Conservation (phyloP, 2,888 invertebrate genomes). For the Phyto melanocephala region DNA sequence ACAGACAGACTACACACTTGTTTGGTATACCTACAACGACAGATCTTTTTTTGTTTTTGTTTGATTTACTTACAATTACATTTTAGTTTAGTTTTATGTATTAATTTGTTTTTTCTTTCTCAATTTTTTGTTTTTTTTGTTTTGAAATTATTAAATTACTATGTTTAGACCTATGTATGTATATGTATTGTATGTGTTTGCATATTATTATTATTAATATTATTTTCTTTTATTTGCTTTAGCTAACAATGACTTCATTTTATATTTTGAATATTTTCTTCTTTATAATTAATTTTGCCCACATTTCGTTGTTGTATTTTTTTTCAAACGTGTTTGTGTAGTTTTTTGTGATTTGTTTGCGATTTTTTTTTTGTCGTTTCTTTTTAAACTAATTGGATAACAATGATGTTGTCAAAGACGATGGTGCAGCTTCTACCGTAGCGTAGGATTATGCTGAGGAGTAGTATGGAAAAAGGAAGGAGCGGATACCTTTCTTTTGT, state of each 20-base stretch:
- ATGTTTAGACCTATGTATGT: slow-evolving; percentile 25
- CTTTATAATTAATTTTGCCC: slow-evolving; percentile 25
- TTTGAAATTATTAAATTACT: neutral
- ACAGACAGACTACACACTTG: slow-evolving; percentile 7
- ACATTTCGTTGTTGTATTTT: slow-evolving; percentile 53
- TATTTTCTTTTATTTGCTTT: slow-evolving; percentile 9
- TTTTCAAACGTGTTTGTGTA: neutral
- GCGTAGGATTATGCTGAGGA: slow-evolving; percentile 1
- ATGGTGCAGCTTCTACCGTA: neutral
- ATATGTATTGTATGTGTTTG: slow-evolving; percentile 24
- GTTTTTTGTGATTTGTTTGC: neutral
- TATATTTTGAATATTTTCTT: neutral
- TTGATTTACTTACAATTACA: slow-evolving; percentile 5
- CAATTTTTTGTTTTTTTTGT: neutral
- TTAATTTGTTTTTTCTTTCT: slow-evolving; percentile 8
- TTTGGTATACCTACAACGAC: slow-evolving; percentile 40
- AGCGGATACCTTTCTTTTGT: slow-evolving; percentile 15
- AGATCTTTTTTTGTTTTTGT: slow-evolving; percentile 18
- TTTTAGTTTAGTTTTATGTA: slow-evolving; percentile 24
- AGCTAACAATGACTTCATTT: slow-evolving; percentile 43
- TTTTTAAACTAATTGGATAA: slow-evolving; percentile 27
- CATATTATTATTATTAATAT: neutral
- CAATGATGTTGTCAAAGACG: slow-evolving; percentile 5
- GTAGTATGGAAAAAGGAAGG: neutral
- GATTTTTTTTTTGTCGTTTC: neutral